Evolutionary conservation across 2,797 vertebrate species (phyloP).

Genomic region (Lutjanus argentimaculatus): DNA sequence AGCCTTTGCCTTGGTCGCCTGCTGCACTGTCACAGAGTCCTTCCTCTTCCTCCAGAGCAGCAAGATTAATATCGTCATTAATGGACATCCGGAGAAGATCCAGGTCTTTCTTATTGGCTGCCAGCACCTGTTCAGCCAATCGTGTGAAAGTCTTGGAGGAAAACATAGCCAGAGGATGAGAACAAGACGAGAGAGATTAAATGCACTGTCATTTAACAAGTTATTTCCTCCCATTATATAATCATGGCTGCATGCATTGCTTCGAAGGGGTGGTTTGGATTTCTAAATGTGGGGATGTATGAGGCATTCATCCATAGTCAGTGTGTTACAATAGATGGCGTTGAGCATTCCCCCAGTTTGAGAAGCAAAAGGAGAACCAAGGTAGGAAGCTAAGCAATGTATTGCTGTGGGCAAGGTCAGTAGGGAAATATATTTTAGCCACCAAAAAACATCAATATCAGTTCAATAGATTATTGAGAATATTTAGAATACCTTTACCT

Average conservation of each 20-base stretch:
- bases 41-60: conserved; percentile 92
- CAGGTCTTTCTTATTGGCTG: conserved; percentile 95
- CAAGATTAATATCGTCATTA: conserved; percentile 86
- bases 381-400: too few species aligned
- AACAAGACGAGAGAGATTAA: conserved; percentile 3
- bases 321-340: too few species aligned
- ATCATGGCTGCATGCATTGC: conserved; percentile 7
- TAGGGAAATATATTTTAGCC: too few species aligned
- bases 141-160: conserved; percentile 92
- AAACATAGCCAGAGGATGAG: conserved; percentile 2
- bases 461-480: too few species aligned
- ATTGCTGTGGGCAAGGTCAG: too few species aligned
- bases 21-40: conserved; percentile 83
- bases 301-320: too few species aligned
- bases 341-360: too few species aligned
- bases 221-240: conserved; percentile 6
- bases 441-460: too few species aligned
- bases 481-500: too few species aligned
- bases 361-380: too few species aligned
- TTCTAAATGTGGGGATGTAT: too few species aligned
- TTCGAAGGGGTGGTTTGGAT: background rate
- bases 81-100: conserved; percentile 89
- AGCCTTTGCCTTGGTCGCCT: conserved; percentile 87
- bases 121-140: conserved; percentile 95
- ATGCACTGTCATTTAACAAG: background rate